Evolutionary conservation across 2,113 vertebrate genomes (phyloP), one percentile per base, ranked within the genome.

Genomic region (Grantiella picta): DNA sequence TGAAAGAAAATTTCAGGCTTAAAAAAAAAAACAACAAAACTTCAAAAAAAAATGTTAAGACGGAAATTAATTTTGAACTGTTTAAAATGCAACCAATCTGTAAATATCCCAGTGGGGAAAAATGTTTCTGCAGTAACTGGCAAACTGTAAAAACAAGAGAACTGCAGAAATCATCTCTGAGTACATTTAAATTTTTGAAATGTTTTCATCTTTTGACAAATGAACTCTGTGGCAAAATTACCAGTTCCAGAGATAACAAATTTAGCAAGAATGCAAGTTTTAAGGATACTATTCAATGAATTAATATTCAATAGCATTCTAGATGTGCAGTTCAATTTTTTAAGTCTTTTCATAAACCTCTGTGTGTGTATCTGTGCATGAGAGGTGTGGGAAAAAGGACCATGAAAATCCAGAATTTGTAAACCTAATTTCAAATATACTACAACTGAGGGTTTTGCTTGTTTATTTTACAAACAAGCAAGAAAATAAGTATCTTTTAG

Each of bases 311-410:
- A 18, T 24, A 66, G 44, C 22, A 78, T 36, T 64, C 28, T 50
- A 45, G 23, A 70, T 49, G 20, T 4, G 12, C 20, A 60, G 31
- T 69, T 23, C 12, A 61, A 7, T 22, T 25, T 82, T 83, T 50
- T 33, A 68, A 54, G 5, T 12, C 8, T 73, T 89, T 81, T 31
- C 33, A 63, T 56, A 86, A 84, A 47, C 18, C 3, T 73, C 1
- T 24, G 3, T 15, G 9, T 50, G 13, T 29, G 5, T 52, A 27
- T 23, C 10, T 44, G 38, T 0, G 1, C 6, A 2, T 7, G 8
- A 5, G 8, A 68, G 3, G 4, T 19, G 3, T 50, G 13, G 14
- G 53, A 1, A 68, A 83, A 86, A 63, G 27, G 11, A 21, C 15
- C 11, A 27, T 5, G 28, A 77, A 77, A 92, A 81, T 10, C 27